These are phyloP conservation scores for Drosophila austrosaltans DNA, from an alignment of 2,888 invertebrate species.

Conservation along the genomic window DNA sequence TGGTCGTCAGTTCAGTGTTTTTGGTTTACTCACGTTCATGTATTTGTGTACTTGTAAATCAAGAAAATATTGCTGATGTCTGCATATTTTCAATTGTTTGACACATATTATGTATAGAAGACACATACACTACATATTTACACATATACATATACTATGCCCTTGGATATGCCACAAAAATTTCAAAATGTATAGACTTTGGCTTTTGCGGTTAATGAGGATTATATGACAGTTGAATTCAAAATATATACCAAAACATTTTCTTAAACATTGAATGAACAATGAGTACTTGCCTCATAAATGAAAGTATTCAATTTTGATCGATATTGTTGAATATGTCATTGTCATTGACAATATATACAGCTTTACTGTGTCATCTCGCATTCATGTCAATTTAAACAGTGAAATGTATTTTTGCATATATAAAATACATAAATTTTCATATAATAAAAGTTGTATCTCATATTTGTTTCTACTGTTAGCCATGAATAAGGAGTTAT, in stretches of 20 bases:
- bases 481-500: neutral
- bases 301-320: conserved; percentile 1
- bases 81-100: conserved; percentile 35
- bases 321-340: conserved; percentile 2
- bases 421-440: neutral
- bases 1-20: neutral
- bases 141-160: neutral
- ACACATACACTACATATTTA: neutral
- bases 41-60: conserved; percentile 15
- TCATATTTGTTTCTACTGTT: neutral
- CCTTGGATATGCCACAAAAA: neutral
- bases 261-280: conserved; percentile 1
- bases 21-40: neutral
- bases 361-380: conserved; percentile 2
- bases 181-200: neutral
- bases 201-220: conserved; percentile 1
- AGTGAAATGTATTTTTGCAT: neutral
- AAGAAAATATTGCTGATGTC: conserved; percentile 31
- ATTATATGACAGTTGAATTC: neutral
- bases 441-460: neutral
- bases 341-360: neutral
- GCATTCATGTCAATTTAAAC: neutral
- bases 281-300: neutral
- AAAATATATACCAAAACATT: neutral
- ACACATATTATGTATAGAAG: conserved; percentile 16